phyloP scores from a whole-genome alignment of 2,113 vertebrate genomes.

The Leptodactylus fuscus region DNA sequence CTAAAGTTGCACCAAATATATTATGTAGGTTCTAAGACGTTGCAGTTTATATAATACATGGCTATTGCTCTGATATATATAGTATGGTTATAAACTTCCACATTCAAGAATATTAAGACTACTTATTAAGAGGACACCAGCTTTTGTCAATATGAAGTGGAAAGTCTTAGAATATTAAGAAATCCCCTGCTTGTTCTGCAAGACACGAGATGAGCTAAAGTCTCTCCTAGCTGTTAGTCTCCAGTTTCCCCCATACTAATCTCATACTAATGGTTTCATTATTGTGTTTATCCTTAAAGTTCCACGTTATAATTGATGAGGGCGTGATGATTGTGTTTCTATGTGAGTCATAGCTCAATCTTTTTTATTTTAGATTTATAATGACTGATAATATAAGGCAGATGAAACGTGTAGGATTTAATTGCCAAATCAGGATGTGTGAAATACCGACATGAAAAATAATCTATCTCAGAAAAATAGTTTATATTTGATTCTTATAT shows the following conservation, averaged over 20 bases:
- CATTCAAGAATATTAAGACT: too few species aligned
- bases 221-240: not conserved
- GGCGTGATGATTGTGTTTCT: conserved; percentile 40
- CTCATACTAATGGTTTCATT: conserved; percentile 46
- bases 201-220: not conserved
- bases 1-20: too few species aligned
- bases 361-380: conserved; percentile 2
- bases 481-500: not conserved
- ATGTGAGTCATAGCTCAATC: conserved; percentile 26
- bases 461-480: not conserved
- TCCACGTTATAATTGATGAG: conserved; percentile 29
- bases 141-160: too few species aligned
- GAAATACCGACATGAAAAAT: not conserved
- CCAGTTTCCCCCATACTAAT: conserved; percentile 7
- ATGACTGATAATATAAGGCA: conserved; percentile 42
- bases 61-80: too few species aligned
- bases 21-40: too few species aligned
- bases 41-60: too few species aligned
- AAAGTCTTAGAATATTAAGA: conserved; percentile 5
- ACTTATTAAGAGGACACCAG: too few species aligned
- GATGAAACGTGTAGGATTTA: conserved; percentile 40
- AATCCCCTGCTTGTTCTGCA: not conserved
- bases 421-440: conserved; percentile 30
- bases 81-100: too few species aligned
- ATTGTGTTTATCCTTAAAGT: conserved; percentile 50